Percentiles rank a stretch among this genome's conserved stretches.
Evolutionary conservation across 2,888 invertebrate genomes (phyloP).

Genomic region (Eubasilissa splendida): DNA sequence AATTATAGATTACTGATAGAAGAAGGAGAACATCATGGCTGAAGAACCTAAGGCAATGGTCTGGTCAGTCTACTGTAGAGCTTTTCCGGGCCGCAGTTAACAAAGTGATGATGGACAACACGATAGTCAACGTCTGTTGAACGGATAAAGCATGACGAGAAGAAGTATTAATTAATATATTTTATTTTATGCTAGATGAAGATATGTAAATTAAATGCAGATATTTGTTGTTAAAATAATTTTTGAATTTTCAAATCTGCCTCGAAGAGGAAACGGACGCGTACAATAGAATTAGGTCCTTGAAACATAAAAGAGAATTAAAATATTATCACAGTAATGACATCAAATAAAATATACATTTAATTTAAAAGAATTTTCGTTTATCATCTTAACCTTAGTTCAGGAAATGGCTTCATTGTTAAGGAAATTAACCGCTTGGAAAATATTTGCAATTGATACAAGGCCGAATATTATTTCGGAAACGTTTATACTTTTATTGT

Average conservation of each 20-base stretch:
- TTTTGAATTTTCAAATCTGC: not conserved
- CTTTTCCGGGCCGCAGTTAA: too few relatives aligned
- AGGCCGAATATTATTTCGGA: not conserved
- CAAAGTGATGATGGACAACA: too few relatives aligned
- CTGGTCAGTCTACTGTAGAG: too few relatives aligned
- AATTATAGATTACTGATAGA: too few relatives aligned
- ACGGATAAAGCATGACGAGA: too few relatives aligned
- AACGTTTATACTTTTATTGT: not conserved
- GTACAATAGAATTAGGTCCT: not conserved
- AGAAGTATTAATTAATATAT: too few relatives aligned
- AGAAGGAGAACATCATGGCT: too few relatives aligned
- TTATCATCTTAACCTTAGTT: slow-evolving; percentile 9
- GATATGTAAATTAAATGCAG: too few relatives aligned
- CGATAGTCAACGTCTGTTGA: too few relatives aligned
- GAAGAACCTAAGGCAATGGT: too few relatives aligned
- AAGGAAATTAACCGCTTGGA: not conserved
- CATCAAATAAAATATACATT: slow-evolving; percentile 1
- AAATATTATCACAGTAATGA: not conserved
- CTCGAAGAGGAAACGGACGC: not conserved
- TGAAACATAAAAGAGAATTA: slow-evolving; percentile 1
- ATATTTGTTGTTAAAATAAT: too few relatives aligned
- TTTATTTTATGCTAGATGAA: too few relatives aligned
- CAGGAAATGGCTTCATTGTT: not conserved
- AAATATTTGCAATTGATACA: slow-evolving; percentile 4
- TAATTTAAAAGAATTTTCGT: not conserved